Evolutionary conservation across 2,113 vertebrate genomes (phyloP).

Genomic region (Gopherus evgoodei): DNA sequence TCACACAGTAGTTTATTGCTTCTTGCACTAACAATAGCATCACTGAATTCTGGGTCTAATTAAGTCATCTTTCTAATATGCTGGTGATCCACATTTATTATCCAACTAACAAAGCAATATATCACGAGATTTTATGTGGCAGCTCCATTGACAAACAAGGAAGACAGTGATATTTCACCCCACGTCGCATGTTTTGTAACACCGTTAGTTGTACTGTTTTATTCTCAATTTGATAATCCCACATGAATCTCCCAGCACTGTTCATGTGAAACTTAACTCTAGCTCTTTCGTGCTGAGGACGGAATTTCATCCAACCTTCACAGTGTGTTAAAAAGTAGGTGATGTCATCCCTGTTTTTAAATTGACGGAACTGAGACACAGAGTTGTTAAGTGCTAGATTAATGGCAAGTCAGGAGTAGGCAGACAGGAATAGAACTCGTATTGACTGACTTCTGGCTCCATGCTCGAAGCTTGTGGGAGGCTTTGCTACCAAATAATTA

Average conservation of each 20-base stretch:
- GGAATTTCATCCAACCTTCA: neutral
- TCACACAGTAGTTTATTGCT: neutral
- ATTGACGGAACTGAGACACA: neutral
- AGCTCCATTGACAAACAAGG: neutral
- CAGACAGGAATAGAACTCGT: neutral
- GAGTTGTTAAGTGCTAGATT: neutral
- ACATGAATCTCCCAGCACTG: neutral
- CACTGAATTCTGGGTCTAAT: constrained; percentile 10
- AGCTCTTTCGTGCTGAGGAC: neutral
- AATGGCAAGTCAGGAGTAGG: neutral
- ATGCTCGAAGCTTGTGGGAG: neutral
- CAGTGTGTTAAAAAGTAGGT: neutral
- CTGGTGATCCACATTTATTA: constrained; percentile 11
- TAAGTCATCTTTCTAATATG: neutral
- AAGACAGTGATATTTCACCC: neutral
- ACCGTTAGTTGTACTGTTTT: neutral
- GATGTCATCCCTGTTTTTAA: neutral
- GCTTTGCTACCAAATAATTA: neutral
- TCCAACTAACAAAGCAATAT: constrained; percentile 3
- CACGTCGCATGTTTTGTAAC: neutral
- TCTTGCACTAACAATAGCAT: neutral
- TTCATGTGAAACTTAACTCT: neutral
- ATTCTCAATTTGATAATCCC: neutral
- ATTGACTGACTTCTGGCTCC: neutral
- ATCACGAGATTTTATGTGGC: neutral